phyloP scores from a whole-genome alignment of 2,797 vertebrate species.

The Parauchenoglanis punctatus region DNA sequence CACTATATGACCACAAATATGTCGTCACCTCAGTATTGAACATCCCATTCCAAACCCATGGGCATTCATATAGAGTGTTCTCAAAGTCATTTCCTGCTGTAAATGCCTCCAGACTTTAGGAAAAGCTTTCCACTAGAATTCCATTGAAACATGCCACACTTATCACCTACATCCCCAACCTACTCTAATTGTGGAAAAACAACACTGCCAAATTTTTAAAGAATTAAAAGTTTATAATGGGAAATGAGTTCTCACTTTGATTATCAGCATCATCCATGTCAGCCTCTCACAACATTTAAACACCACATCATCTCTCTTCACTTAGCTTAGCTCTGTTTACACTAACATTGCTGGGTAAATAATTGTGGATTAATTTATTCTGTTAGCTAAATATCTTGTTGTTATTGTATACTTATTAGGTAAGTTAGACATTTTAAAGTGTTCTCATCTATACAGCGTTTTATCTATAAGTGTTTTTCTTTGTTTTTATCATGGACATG shows the following conservation, averaged over 20 bases:
- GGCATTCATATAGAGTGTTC: not conserved
- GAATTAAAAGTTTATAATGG: not conserved
- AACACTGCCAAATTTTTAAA: not conserved
- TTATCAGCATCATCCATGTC: not conserved
- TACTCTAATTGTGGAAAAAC: not conserved
- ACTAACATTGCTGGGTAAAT: not conserved
- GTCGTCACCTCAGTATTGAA: not conserved
- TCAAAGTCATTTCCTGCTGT: not conserved
- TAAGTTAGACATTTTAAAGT: not conserved
- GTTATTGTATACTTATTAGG: not conserved
- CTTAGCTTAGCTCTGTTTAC: not conserved
- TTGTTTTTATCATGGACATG: not conserved
- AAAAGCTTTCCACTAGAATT: not conserved
- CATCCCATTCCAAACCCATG: not conserved
- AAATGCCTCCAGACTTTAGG: no score
- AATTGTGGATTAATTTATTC: not conserved
- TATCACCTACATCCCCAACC: not conserved
- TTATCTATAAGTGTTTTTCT: not conserved
- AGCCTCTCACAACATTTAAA: not conserved
- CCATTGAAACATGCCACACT: not conserved
- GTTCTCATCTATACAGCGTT: not conserved
- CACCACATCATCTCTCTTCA: not conserved
- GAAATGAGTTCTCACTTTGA: not conserved
- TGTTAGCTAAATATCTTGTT: not conserved
- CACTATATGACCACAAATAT: not conserved